Base-by-base conservation (phyloP, 2,113 vertebrate genomes). In the Sceloporus tristichus region DNA sequence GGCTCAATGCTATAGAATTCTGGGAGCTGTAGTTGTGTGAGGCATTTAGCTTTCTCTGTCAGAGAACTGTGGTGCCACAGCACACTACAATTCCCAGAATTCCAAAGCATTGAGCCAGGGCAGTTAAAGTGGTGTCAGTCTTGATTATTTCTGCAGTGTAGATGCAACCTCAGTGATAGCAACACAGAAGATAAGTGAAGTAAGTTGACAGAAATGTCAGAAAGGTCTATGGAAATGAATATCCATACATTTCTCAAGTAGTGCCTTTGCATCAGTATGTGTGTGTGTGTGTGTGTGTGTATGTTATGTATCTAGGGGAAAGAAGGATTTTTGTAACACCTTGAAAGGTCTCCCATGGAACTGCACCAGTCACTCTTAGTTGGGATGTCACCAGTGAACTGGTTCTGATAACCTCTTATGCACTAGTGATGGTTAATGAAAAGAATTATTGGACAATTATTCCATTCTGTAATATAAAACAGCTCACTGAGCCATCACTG, bases 381-480 rank as follows among this genome's bases (percentile, higher is more conserved):
- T 93, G 93, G 93, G 90, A 86, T 91, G 89, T 92, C 91, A 90
- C 68, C 86, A 89, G 91, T 86, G 94, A 93, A 93, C 93, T 87
- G 89, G 91, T 87, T 95, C 88, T 94, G 89, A 90, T 85, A 93
- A 92, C 92, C 92, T 93, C 90, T 95, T 96, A 95, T 75, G 82
- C 90, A 90, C 89, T 94, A 94, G 93, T 92, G 92, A 94, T 95
- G 86, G 88, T 82, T 94, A 93, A 92, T 94, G 91, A 92, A 95
- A 95, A 93, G 90, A 93, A 95, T 95, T 93, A 95, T 93, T 94
- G 91, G 88, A 94, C 91, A 89, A 94, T 95, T 93, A 94, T 93
- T 89, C 94, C 84, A 89, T 94, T 94, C 90, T 90, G 89, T 92
- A 94, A 94, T 94, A 95, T 93, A 92, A 82, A 94, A 90, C 88